These are phyloP conservation scores for Criorhina ranunculi DNA, from an alignment of 2,888 invertebrate genomes.

Conservation along the genomic window DNA sequence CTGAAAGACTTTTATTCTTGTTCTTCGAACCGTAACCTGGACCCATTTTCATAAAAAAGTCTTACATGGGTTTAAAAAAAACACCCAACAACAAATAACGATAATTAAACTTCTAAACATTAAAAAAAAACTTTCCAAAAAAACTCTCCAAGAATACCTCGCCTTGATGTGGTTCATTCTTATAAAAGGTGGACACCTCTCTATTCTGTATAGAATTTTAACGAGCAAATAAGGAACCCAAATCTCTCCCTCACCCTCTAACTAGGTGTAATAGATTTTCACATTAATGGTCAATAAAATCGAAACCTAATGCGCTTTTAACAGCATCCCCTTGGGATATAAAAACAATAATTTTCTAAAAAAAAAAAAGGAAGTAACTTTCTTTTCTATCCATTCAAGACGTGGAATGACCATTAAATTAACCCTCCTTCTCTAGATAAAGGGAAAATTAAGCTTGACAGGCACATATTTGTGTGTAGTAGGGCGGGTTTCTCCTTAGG, in stretches of 20 bases:
- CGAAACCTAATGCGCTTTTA: slow-evolving; percentile 28
- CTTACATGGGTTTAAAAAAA: background rate
- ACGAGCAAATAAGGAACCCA: slow-evolving; percentile 18
- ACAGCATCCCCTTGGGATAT: background rate
- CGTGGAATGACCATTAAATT: background rate
- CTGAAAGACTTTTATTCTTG: background rate
- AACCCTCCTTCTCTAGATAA: background rate
- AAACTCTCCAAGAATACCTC: background rate
- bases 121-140: slow-evolving; percentile 1
- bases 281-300: slow-evolving; percentile 55
- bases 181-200: slow-evolving; percentile 11
- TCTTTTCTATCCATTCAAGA: background rate
- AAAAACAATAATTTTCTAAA: background rate
- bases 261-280: slow-evolving; percentile 33
- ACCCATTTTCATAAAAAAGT: background rate
- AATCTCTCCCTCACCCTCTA: background rate
- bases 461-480: background rate
- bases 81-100: slow-evolving; percentile 8
- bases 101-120: slow-evolving; percentile 13
- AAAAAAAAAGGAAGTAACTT: background rate
- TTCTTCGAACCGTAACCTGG: background rate
- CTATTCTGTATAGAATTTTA: slow-evolving; percentile 11
- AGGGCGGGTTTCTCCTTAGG: background rate
- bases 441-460: background rate
- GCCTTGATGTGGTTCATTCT: background rate